Base-by-base conservation (phyloP, 2,113 vertebrate species). In the Strix uralensis region DNA sequence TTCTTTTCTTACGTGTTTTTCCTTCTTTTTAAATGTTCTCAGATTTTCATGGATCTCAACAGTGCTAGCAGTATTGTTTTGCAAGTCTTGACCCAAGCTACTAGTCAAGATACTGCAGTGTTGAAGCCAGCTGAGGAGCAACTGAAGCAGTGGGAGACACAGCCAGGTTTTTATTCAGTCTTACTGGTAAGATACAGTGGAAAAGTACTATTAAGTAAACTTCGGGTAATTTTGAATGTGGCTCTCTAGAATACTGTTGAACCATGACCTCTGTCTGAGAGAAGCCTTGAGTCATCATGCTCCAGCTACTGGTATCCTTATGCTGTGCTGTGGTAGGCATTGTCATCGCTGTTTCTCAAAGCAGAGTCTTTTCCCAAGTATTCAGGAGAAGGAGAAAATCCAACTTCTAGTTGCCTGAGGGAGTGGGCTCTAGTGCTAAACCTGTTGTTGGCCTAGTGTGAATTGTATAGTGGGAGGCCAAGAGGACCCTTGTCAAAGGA, bases 41-140 rank as follows among this genome's bases (percentile, higher is more conserved):
- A 98, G 98, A 91, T 95, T 95, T 97, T 98, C 95, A 99, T 99
- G 99, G 99, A 99, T 98, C 98, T 99, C 95, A 98, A 99, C 86
- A 99, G 99, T 98, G 99, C 99, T 95, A 99, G 99, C 95, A 98
- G 96, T 90, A 97, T 99, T 97, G 99, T 99, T 97, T 98, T 99
- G 96, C 99, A 98, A 98, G 98, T 99, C 94, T 98, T 99, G 97
- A 99, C 99, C 5, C 99, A 99, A 97, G 99, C 99, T 84, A 99
- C 99, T 82, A 99, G 99, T 97, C 99, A 99, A 98, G 99, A 99
- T 96, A 99, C 99, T 61, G 95, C 99, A 65, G 98, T 99, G 61
- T 94, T 99, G 96, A 99, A 99, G 94, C 99, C 99, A 58, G 99
- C 99, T 3, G 99, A 99, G 96, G 99, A 99, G 78, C 99, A 99